Evolutionary conservation across 2,113 vertebrate genomes (phyloP).

Genomic region (Chaetodon auriga): DNA sequence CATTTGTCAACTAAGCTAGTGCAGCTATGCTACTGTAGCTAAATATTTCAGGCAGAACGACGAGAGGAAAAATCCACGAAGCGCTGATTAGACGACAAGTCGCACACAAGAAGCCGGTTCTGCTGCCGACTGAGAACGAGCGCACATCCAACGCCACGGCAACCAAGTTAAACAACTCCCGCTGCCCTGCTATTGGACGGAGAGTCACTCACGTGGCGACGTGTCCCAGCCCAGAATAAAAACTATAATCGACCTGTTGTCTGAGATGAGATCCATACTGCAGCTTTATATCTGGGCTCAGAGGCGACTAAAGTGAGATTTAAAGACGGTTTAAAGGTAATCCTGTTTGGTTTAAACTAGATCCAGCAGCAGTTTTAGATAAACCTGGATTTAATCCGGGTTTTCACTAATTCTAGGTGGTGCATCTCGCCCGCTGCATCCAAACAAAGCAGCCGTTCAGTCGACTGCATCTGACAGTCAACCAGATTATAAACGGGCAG

Average conservation of each 20-base stretch:
- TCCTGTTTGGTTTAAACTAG: background rate
- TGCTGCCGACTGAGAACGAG: background rate
- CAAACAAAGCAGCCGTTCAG: background rate
- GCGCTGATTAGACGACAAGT: background rate
- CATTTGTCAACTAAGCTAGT: no score
- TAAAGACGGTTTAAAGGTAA: background rate
- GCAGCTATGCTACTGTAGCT: no score
- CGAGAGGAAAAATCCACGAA: background rate
- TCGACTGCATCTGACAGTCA: background rate
- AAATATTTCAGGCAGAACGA: no score
- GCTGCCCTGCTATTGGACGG: background rate
- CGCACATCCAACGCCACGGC: background rate
- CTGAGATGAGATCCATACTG: background rate
- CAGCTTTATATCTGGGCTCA: background rate
- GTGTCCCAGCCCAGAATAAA: background rate
- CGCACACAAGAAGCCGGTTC: background rate
- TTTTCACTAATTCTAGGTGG: slow-evolving; percentile 1
- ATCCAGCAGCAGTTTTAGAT: background rate
- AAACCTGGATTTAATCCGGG: background rate
- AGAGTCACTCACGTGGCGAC: background rate
- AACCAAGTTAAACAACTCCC: background rate
- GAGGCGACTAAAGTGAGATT: slow-evolving; percentile 1
- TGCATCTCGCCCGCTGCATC: background rate
- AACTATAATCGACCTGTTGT: background rate
- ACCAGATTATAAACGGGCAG: background rate